Conservation (phyloP, 2,113 vertebrate genomes). For the Lophura nycthemera region DNA sequence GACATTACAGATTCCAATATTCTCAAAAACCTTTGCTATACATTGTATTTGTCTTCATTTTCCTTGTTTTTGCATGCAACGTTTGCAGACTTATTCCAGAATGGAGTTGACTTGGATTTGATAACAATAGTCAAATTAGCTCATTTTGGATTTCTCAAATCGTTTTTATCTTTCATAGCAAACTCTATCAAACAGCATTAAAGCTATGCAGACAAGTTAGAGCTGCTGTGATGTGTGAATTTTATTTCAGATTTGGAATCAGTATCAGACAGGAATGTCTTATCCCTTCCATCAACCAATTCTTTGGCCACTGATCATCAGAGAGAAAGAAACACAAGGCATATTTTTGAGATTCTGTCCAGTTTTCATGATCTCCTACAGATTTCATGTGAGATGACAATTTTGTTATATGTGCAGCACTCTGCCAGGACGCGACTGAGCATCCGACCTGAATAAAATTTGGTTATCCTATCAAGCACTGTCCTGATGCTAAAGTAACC, state of each 20-base stretch:
- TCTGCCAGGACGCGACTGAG: background rate
- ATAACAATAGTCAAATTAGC: background rate
- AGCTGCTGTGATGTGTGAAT: background rate
- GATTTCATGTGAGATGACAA: background rate
- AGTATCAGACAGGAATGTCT: background rate
- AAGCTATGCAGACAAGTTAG: background rate
- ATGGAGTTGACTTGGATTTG: background rate
- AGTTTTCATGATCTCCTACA: background rate
- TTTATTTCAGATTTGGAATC: constrained; percentile 40
- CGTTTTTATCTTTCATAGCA: background rate
- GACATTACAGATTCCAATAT: background rate
- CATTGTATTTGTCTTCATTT: background rate
- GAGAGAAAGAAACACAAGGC: background rate
- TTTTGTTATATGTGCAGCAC: background rate
- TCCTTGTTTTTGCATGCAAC: background rate
- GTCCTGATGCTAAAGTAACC: background rate
- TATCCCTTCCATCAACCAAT: constrained; percentile 3
- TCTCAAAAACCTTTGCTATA: background rate
- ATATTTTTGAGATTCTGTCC: background rate
- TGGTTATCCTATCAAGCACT: background rate
- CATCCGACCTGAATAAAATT: background rate
- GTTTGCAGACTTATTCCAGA: background rate
- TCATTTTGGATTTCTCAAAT: background rate
- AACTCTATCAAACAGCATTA: background rate
- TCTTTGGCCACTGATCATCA: background rate